Evolutionary conservation across 2,113 vertebrate genomes (phyloP), one percentile per base, ranked within the genome.

Genomic region (human): DNA sequence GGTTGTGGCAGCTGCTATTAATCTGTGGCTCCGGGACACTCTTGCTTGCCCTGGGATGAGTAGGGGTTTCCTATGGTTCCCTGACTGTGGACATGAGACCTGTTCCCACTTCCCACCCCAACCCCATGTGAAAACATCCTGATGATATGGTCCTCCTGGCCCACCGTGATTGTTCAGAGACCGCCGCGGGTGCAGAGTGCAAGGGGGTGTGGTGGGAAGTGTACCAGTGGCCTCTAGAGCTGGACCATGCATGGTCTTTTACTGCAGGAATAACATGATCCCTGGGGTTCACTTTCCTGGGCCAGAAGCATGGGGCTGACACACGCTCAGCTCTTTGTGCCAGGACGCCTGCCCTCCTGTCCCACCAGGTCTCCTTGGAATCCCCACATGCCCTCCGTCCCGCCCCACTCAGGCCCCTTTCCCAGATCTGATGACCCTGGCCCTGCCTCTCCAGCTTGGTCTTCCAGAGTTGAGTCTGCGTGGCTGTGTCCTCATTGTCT

Each of bases 401-500:
- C 5, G 0, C 6, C 17, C 30, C 6, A 0, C 8, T 0, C 0
- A 5, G 12, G 1, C 22, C 52, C 52, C 43, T 20, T 4, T 2
- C 0, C 12, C 0, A 76, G 35, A 43, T 3, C 5, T 3, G 22
- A 40, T 0, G 10, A 2, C 20, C 2, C n/a, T 4, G 25, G 12
- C 11, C 70, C 17, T 0, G 38, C 30, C 1, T 1, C 13, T 38
- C 2, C 25, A 5, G 27, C 23, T 32, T 13, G 12, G 8, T 5
- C 52, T n/a, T 57, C 57, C 7, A 5, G 38, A 40, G n/a, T 45
- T 10, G 5, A 4, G 10, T 14, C 32, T 27, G n/a, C 5, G 45
- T 8, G 3, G 52, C 27, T 8, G 12, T 18, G 22, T 50, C 8
- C 3, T 70, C 23, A 1, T 9, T 0, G 18, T 27, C 32, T 12